Base-by-base conservation (phyloP, 1,140 invertebrate genomes). In the Phocides pigmalion region DNA sequence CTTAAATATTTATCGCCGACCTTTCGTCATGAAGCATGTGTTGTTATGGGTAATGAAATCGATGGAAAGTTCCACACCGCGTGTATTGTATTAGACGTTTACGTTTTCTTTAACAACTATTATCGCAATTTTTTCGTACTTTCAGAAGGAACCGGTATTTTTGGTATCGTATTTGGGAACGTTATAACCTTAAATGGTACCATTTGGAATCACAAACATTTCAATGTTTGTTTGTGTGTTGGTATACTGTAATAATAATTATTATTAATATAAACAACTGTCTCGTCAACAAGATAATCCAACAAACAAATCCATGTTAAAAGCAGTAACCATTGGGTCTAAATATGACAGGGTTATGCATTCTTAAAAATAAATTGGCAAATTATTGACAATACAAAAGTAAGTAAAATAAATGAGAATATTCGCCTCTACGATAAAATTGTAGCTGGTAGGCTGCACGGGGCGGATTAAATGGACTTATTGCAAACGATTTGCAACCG, bases 401-500 rank as follows among this genome's bases (percentile, higher is more conserved):
- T 58, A 58, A 16, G 50, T 53, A 44, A 22, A 64, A 53, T 54
- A 50, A 50, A 54, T 54, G 51, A 54, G 28, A 54, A 47, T 42
- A 46, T 53, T 46, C 39, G 11, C 51, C 37, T 54, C 51, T 64
- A 54, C 39, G 41, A 19, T 64, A 46, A 62, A 62, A 58, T 39
- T 44, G 32, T 56, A 51, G 9, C 41, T 9, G 49, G 22, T 47
- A 46, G 28, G 28, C 41, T 51, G 50, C 22, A 14, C 51, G 41
- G 28, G 6, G 12, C 42, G 58, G 65, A 67, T 67, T 62, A 67
- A 62, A 53, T 46, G 59, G 39, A 62, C 58, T 20, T 54, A 67
- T 66, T 53, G 64, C 44, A 58, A 66, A 32, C 64, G 64, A 66
- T 66, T 62, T 66, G 64, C 62, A 59, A 37, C 44, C 56, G 46